Conservation (phyloP, 2,888 invertebrate genomes). For the Temnothorax rugatulus region DNA sequence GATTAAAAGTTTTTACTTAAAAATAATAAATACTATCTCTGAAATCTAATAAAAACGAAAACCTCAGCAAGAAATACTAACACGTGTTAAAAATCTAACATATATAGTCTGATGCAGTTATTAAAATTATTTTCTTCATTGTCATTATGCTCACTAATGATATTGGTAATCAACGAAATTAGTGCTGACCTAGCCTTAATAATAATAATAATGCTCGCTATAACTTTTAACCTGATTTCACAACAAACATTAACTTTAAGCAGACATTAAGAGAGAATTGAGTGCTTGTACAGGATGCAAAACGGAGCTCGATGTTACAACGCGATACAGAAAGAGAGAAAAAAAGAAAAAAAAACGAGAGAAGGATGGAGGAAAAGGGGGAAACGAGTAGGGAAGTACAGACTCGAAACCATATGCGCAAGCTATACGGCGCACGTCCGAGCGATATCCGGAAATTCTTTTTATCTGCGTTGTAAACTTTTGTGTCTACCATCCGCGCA, state of each 20-base stretch:
- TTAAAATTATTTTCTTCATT: not conserved
- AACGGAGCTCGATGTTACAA: conserved; percentile 32
- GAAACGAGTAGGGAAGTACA: conserved; percentile 35
- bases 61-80: not conserved
- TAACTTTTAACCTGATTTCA: conserved; percentile 1
- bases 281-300: conserved; percentile 31
- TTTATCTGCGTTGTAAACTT: conserved; percentile 56
- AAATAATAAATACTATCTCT: not conserved
- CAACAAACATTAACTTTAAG: conserved; percentile 18
- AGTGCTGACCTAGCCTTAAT: not conserved
- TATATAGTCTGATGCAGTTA: not conserved
- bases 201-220: not conserved
- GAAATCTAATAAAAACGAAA: not conserved
- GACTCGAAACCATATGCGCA: conserved; percentile 53
- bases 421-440: conserved; percentile 54
- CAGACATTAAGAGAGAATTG: conserved; percentile 20
- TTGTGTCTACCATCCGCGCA: conserved; percentile 59
- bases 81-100: not conserved
- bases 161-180: not conserved
- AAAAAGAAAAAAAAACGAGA: not conserved
- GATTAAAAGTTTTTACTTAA: not conserved
- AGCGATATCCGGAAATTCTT: conserved; percentile 53
- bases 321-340: not conserved
- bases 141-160: not conserved
- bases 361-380: not conserved